Conservation (phyloP, 2,888 invertebrate species). For the Lacanobia oleracea region DNA sequence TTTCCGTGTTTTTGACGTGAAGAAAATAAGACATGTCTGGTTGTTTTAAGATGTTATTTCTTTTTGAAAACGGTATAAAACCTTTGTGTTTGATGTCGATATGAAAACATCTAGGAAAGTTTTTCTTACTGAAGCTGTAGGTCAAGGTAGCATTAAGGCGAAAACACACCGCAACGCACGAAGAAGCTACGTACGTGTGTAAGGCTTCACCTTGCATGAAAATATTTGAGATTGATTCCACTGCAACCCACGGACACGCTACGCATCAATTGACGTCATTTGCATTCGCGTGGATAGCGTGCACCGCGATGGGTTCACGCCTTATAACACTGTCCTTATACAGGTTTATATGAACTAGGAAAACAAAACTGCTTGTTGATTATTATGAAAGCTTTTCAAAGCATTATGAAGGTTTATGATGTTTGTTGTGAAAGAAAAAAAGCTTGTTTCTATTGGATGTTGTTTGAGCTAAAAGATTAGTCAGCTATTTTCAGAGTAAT, state of each 20-base stretch:
- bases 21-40: conserved; percentile 12
- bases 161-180: too few relatives aligned
- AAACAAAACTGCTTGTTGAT: not conserved
- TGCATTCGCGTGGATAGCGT: not conserved
- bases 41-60: conserved; percentile 26
- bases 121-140: not conserved
- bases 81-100: conserved; percentile 15
- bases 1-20: conserved; percentile 19
- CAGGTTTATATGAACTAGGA: not conserved
- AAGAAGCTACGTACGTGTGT: too few relatives aligned
- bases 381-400: conserved; percentile 11
- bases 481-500: not conserved
- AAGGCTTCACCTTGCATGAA: too few relatives aligned
- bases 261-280: too few relatives aligned
- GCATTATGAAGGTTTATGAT: not conserved
- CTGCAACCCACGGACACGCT: too few relatives aligned
- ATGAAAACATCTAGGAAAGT: not conserved
- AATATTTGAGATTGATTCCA: too few relatives aligned
- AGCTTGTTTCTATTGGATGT: not conserved
- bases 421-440: not conserved
- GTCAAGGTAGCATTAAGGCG: not conserved
- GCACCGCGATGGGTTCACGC: too few relatives aligned
- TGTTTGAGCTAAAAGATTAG: not conserved
- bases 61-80: not conserved
- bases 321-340: not conserved